Base-by-base conservation (phyloP, 2,888 invertebrate species). In the Lottia scabra region DNA sequence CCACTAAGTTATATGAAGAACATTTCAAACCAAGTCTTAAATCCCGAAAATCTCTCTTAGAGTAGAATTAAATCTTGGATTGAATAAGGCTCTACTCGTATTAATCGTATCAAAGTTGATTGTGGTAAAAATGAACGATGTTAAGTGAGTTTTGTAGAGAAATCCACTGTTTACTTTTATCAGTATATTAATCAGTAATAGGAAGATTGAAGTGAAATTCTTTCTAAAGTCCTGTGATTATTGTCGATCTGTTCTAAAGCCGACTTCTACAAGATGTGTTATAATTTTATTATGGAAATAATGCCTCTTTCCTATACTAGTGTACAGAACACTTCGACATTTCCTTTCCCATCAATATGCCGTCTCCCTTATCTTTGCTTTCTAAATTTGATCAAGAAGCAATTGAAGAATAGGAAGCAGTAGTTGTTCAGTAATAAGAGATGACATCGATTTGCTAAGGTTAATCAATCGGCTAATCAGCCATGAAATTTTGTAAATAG, bases 401-500 rank as follows among this genome's bases (percentile, higher is more conserved):
- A 56, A 56, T 23, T 56, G 56, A 56, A 56, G 68, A 64, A 48
- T 38, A 43, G 43, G 45, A 65, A 30, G 68, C 56, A 27, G 65
- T 68, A 27, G 48, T 45, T 72, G 56, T 43, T 62, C 63, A 45
- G 67, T 56, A 46, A 56, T 67, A 45, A 23, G 46, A 67, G 67
- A 63, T 63, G 62, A 65, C 71, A 71, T 67, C 67, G 68, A 74
- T 76, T 74, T 68, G 71, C 65, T 27, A 64, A 63, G 76, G 76
- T 76, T 76, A 76, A 76, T 74, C 76, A 76, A 74, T 74, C 67
- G 72, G 62, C 70, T 72, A 72, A 68, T 70, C 74, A 72, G 67
- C 68, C 76, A 74, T 71, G 69, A 76, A 76, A 76, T 76, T 73
- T 74, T 74, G 76, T 74, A 72, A 76, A 73, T 74, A 76, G 76